Conservation (phyloP, 2,888 invertebrate genomes). For the Yponomeuta evonymella region DNA sequence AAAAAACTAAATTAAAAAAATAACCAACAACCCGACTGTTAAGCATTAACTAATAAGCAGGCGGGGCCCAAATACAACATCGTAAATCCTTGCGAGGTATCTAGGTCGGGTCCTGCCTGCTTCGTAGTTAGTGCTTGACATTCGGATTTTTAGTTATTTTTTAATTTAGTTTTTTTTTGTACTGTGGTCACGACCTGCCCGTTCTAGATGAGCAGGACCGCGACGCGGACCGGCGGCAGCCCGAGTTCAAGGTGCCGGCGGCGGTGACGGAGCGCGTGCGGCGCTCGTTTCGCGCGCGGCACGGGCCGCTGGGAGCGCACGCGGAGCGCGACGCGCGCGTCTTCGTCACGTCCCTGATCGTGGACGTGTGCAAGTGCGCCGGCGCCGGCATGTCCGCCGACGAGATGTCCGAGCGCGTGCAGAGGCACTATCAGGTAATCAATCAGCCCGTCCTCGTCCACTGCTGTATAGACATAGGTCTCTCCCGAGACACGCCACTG, state of each 20-base stretch:
- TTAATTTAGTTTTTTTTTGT: too few relatives aligned
- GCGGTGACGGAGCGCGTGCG: conserved; percentile 60
- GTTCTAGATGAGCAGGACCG: conserved; percentile 31
- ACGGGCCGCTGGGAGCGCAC: conserved; percentile 44
- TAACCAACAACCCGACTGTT: too few relatives aligned
- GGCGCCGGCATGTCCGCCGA: conserved; percentile 80
- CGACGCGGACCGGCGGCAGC: conserved; percentile 41
- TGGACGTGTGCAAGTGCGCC: conserved; percentile 77
- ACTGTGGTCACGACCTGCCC: background rate
- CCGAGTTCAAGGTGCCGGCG: conserved; percentile 58
- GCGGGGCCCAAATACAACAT: too few relatives aligned
- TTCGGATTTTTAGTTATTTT: too few relatives aligned
- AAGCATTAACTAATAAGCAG: too few relatives aligned
- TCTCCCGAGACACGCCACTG: too few relatives aligned
- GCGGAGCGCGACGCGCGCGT: conserved; percentile 80
- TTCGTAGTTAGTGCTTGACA: too few relatives aligned
- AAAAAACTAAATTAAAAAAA: too few relatives aligned
- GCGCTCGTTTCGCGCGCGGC: conserved; percentile 64
- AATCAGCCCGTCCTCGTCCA: too few relatives aligned
- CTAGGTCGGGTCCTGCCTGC: too few relatives aligned
- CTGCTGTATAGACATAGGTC: background rate
- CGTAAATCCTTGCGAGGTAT: too few relatives aligned
- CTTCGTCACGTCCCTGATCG: conserved; percentile 80
- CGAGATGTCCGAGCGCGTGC: conserved; percentile 91
- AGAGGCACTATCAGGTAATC: conserved; percentile 88